Conservation (phyloP, 2,888 invertebrate genomes). For the Selenia dentaria region DNA sequence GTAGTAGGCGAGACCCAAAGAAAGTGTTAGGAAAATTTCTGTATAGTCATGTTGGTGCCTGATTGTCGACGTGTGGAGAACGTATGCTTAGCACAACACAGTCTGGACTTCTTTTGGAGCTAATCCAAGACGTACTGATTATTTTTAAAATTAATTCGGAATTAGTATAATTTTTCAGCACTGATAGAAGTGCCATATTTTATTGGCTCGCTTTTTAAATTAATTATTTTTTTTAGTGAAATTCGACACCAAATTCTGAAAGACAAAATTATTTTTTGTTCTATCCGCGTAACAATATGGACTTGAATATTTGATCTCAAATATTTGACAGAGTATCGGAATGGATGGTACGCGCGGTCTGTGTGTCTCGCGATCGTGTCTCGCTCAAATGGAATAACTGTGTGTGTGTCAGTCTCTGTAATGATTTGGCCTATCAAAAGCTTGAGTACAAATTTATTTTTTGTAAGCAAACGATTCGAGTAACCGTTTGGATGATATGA, state of each 20-base stretch:
- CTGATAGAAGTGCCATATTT: constrained; percentile 81
- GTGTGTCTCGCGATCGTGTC: constrained; percentile 5
- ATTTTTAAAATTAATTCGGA: constrained; percentile 67
- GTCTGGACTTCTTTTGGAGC: constrained; percentile 64
- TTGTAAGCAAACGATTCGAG: constrained; percentile 13
- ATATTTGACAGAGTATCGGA: constrained; percentile 56
- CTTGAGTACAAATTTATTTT: constrained; percentile 66
- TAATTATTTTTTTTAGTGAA: constrained; percentile 73
- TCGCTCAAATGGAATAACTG: constrained; percentile 50
- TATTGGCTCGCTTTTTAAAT: constrained; percentile 72
- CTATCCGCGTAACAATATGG: constrained; percentile 62
- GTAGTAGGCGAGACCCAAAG: constrained; percentile 55
- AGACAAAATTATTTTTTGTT: constrained; percentile 61
- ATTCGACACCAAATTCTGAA: constrained; percentile 80
- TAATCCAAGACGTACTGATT: constrained; percentile 80
- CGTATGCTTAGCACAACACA: constrained; percentile 51
- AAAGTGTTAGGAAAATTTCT: constrained; percentile 70
- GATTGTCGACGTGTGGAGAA: constrained; percentile 60
- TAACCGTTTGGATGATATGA: constrained; percentile 11
- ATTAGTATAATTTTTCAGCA: constrained; percentile 75
- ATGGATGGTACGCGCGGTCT: constrained; percentile 37
- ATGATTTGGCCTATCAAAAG: constrained; percentile 59
- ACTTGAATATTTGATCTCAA: constrained; percentile 80
- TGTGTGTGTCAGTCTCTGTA: constrained; percentile 21
- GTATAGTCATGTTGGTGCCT: constrained; percentile 80